A percentile compares a stretch with the other conserved stretches of the same genome.
Evolutionary conservation across 2,888 invertebrate species (phyloP).

Genomic region (Stramonita haemastoma): DNA sequence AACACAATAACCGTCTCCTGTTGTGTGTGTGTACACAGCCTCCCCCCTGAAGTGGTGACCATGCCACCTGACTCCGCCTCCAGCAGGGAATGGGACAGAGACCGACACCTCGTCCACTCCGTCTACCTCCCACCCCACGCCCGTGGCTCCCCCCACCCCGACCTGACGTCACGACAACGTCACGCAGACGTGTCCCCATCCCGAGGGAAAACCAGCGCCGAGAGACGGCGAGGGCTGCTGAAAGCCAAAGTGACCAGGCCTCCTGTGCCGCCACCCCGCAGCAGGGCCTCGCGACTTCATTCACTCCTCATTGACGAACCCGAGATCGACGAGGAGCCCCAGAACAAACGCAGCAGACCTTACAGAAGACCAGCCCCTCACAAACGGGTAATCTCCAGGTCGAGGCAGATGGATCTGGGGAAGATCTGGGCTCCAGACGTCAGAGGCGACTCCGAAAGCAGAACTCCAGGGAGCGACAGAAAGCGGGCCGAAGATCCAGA

Average conservation of each 20-base stretch:
- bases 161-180: neutral
- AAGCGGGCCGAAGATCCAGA: neutral
- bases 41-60: slow-evolving; percentile 29
- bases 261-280: neutral
- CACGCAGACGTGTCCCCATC: neutral
- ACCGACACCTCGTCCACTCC: slow-evolving; percentile 31
- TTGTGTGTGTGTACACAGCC: neutral
- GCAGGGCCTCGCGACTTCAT: neutral
- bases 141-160: neutral
- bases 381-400: neutral
- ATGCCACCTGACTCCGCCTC: slow-evolving; percentile 21
- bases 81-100: slow-evolving; percentile 40
- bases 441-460: neutral
- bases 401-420: neutral
- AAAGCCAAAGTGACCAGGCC: neutral
- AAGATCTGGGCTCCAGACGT: neutral
- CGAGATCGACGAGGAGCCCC: slow-evolving; percentile 23
- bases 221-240: neutral
- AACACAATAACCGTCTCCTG: too few relatives aligned
- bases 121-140: slow-evolving; percentile 38
- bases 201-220: neutral
- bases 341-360: neutral
- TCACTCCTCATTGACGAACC: neutral
- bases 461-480: slow-evolving; percentile 2
- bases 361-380: neutral